Base-by-base conservation (phyloP, 2,797 vertebrate species). In the Huso huso region DNA sequence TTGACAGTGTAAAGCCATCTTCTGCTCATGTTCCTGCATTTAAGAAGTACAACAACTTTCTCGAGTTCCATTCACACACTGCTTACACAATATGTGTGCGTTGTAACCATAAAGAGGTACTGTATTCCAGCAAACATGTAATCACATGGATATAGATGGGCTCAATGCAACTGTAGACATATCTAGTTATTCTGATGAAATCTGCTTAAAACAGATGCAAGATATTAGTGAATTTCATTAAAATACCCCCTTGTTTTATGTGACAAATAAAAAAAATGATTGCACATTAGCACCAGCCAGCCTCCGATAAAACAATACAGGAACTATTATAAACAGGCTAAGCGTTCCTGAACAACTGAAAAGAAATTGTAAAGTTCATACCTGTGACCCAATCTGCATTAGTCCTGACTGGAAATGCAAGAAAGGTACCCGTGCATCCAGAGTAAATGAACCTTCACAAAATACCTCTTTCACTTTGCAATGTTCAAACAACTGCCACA, bases 311-410 rank as follows among this genome's bases (percentile, higher is more conserved):
- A 37, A 37, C 3, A 37, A 37, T 37, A 37, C 5, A 37, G 37
- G 37, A 37, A 5, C 5, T 37, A 37, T 37, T 37, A 4, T 5
- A 37, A 37, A 37, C 37, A 37, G 37, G 5, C 37, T 5, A 37
- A 37, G 37, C 37, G 37, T 37, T 37, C 4, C 5, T 37, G 37
- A 37, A 65, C 72, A 62, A 15, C 72, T 64, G 77, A 75, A 67
- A 79, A 78, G 80, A 78, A 75, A 70, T 74, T 77, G 63, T 78
- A 67, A 68, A 12, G 68, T 66, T 8, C 84, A 82, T 90, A 92
- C 90, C 92, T 91, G 86, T 48, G 73, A 69, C 55, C 66, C 15
- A 62, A 73, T 69, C 66, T 72, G 77, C 84, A 78, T 84, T 84
- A 80, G 82, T 86, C 74, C 70, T 71, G 4, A 8, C 70, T 77